phyloP scores from a whole-genome alignment of 2,797 vertebrate species.

The Hirundo rustica region DNA sequence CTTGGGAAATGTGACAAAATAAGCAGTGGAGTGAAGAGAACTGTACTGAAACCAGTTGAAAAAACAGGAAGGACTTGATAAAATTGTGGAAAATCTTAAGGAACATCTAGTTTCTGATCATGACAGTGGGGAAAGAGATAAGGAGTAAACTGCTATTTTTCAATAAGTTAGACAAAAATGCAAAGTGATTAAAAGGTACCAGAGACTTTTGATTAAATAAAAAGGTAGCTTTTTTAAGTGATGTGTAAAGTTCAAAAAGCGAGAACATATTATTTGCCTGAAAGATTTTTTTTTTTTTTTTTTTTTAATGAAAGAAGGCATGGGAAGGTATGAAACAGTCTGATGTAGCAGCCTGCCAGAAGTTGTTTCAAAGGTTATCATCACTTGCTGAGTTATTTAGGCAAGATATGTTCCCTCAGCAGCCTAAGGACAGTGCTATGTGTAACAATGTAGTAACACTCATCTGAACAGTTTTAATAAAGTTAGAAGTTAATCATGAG shows the following conservation, averaged over 20 bases:
- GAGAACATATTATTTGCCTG: not conserved
- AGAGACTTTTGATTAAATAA: not conserved
- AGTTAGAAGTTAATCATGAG: not conserved
- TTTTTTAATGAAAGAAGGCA: not conserved
- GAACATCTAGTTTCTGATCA: not conserved
- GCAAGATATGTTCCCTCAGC: not conserved
- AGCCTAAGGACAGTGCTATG: not conserved
- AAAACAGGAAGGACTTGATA: conserved; percentile 24
- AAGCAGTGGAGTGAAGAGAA: not conserved
- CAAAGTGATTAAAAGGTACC: not conserved
- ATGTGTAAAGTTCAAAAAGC: not conserved
- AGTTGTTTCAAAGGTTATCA: not conserved
- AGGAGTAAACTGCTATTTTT: not conserved
- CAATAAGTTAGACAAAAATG: not conserved
- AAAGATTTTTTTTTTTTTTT: not conserved
- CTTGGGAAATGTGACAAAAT: conserved; percentile 47
- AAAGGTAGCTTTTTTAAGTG: not conserved
- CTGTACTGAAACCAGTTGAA: not conserved
- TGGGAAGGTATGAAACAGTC: not conserved
- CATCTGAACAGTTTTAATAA: not conserved
- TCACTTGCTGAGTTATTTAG: not conserved
- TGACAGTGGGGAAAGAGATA: not conserved
- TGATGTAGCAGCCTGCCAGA: not conserved
- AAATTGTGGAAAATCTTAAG: not conserved
- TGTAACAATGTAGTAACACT: not conserved